These are phyloP conservation scores for Drosophila helvetica DNA, from an alignment of 2,888 invertebrate genomes.

Conservation along the genomic window DNA sequence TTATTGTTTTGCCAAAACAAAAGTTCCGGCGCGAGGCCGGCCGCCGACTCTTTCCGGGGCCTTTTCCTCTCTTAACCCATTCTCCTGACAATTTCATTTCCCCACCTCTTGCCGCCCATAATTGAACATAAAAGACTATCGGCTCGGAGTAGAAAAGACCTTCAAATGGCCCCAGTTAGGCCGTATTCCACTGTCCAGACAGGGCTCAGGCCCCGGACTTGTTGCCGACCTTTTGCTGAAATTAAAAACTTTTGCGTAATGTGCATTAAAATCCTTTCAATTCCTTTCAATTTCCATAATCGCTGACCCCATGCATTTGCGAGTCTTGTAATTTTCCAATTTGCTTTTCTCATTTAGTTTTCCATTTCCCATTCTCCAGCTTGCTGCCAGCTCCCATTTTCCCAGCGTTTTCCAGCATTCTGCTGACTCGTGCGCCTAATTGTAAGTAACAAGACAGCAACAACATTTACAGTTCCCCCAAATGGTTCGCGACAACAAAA, in stretches of 20 bases:
- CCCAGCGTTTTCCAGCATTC: conserved; percentile 35
- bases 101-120: conserved; percentile 52
- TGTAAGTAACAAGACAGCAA: conserved; percentile 70
- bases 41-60: conserved; percentile 29
- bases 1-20: conserved; percentile 70
- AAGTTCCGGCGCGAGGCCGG: conserved; percentile 27
- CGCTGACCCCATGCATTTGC: conserved; percentile 52
- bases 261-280: conserved; percentile 55
- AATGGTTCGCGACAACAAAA: conserved; percentile 38
- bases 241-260: conserved; percentile 43
- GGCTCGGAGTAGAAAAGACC: conserved; percentile 25
- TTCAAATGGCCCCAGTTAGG: conserved; percentile 13
- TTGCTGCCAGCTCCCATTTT: conserved; percentile 17
- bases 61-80: conserved; percentile 25
- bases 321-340: conserved; percentile 70
- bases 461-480: conserved; percentile 62
- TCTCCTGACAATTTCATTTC: conserved; percentile 64
- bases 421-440: conserved; percentile 75
- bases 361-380: conserved; percentile 4
- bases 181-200: too few species aligned
- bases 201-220: conserved; percentile 8
- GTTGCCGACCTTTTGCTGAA: conserved; percentile 37
- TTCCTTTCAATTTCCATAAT: conserved; percentile 51
- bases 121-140: conserved; percentile 58
- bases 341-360: conserved; percentile 62